Evolutionary conservation across 1,140 invertebrate species (phyloP).

Genomic region (Pollicipes pollicipes): DNA sequence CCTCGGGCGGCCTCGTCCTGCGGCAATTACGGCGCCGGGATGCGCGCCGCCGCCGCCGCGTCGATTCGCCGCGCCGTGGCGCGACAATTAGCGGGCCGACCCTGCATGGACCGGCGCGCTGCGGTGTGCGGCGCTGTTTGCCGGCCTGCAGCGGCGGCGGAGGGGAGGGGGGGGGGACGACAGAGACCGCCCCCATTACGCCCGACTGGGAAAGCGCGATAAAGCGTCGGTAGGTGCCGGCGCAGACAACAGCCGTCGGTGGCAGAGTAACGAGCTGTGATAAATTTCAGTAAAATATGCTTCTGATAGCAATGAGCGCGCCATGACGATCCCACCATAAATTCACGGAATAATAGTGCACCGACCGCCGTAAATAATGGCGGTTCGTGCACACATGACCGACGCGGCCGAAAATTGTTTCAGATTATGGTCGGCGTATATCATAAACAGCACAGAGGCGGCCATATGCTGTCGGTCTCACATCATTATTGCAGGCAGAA

Average conservation of each 20-base stretch:
- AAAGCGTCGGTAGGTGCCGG: neutral
- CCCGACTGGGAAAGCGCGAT: neutral
- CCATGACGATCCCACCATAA: neutral
- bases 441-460: neutral
- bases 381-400: neutral
- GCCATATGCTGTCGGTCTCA: neutral
- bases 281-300: neutral
- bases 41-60: neutral
- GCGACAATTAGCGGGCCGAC: neutral
- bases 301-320: neutral
- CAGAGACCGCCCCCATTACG: neutral
- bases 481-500: neutral
- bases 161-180: too few relatives aligned
- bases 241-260: neutral
- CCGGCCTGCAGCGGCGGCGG: too few relatives aligned
- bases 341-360: neutral
- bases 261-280: neutral
- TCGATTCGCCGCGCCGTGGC: neutral
- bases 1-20: neutral
- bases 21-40: neutral
- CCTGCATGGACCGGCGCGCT: too few relatives aligned
- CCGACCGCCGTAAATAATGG: neutral
- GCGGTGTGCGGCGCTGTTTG: too few relatives aligned
- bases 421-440: conserved; percentile 1
- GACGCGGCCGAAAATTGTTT: neutral